These are phyloP conservation scores for Cyanoliseus patagonus DNA, from an alignment of 2,113 vertebrate genomes.

Conservation along the genomic window DNA sequence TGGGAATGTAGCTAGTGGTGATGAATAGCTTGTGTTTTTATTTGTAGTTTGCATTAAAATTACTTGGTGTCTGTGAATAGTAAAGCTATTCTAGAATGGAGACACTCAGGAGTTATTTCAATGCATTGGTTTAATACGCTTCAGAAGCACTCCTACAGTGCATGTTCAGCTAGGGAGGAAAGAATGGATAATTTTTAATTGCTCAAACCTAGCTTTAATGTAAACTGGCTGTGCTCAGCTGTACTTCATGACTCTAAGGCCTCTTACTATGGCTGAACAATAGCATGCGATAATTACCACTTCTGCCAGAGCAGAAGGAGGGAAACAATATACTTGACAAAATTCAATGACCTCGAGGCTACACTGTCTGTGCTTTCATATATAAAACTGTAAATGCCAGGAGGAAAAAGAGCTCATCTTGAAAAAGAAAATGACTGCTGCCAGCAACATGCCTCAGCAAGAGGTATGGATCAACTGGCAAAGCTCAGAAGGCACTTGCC, in stretches of 20 bases:
- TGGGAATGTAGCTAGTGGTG: not conserved
- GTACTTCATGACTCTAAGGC: not conserved
- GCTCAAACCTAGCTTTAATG: conserved; percentile 6
- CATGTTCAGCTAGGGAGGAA: not conserved
- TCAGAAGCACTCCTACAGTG: not conserved
- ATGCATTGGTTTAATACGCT: not conserved
- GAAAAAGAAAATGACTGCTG: not conserved
- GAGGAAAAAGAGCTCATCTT: not conserved
- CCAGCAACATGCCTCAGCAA: not conserved
- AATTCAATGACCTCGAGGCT: not conserved
- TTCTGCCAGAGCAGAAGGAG: not conserved
- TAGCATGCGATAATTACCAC: conserved; percentile 3
- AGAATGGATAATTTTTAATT: conserved; percentile 14
- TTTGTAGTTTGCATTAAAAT: not conserved
- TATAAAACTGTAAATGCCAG: not conserved
- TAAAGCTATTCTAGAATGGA: not conserved
- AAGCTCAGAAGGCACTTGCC: not conserved
- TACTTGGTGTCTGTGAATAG: not conserved
- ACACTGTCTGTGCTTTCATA: not conserved
- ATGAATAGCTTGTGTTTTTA: not conserved
- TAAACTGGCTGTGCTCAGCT: not conserved
- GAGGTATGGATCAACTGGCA: not conserved
- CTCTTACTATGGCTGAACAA: not conserved
- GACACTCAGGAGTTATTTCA: not conserved
- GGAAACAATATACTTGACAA: not conserved